A percentile compares a stretch with the other conserved stretches of the same genome.
Evolutionary conservation across 1,140 invertebrate species (phyloP).

Genomic region (Idris sp.): DNA sequence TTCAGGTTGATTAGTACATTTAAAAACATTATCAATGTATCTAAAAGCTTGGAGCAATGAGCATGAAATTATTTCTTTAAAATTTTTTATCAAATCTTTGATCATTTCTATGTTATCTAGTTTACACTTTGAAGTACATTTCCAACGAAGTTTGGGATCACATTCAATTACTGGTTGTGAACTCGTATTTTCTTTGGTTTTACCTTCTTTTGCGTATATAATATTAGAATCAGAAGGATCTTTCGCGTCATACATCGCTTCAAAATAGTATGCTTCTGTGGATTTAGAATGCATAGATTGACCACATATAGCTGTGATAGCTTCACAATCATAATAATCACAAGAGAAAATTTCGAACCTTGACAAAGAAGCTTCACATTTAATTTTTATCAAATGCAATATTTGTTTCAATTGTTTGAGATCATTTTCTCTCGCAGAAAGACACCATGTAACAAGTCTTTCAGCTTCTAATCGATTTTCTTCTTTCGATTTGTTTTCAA

Average conservation of each 20-base stretch:
- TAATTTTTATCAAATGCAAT: conserved; percentile 22
- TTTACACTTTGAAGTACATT: conserved; percentile 29
- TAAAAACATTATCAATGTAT: conserved; percentile 4
- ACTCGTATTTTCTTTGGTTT: conserved; percentile 18
- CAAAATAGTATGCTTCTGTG: conserved; percentile 41
- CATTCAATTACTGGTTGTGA: conserved; percentile 4
- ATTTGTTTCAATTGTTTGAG: conserved; percentile 9
- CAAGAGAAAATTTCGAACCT: conserved; percentile 7
- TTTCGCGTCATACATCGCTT: conserved; percentile 23
- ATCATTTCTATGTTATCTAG: conserved; percentile 1
- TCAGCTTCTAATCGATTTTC: conserved; percentile 40
- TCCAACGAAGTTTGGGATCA: conserved; percentile 15
- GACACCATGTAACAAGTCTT: conserved; percentile 28
- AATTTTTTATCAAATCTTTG: conserved; percentile 22
- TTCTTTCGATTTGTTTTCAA: conserved; percentile 20
- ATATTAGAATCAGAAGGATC: conserved; percentile 4
- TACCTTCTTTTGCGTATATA: conserved; percentile 14
- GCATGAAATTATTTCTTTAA: conserved; percentile 5
- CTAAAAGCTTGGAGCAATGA: conserved; percentile 14
- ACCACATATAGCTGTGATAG: conserved; percentile 29
- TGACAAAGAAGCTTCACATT: conserved; percentile 18
- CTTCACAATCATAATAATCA: conserved; percentile 20
- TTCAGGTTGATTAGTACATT: no score
- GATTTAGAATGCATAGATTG: conserved; percentile 25
- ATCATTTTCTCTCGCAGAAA: conserved; percentile 9